Evolutionary conservation across 2,797 vertebrate genomes (phyloP).

Genomic region (Limnodromus scolopaceus): DNA sequence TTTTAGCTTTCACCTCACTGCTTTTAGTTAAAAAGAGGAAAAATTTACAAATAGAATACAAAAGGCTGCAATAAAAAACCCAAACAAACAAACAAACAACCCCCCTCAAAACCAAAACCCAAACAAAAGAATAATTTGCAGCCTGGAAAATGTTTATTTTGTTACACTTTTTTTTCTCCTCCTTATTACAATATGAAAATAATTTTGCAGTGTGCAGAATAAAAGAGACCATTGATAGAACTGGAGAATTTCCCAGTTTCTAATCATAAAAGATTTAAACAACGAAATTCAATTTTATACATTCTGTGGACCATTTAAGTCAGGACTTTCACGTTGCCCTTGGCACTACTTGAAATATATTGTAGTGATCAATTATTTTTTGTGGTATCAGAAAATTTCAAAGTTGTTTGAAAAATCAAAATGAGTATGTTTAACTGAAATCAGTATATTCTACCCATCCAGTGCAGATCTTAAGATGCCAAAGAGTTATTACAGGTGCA

Average conservation of each 20-base stretch:
- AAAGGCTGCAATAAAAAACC: not conserved
- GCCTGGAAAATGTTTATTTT: not conserved
- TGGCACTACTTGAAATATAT: not conserved
- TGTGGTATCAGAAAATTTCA: not conserved
- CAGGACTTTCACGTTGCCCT: not conserved
- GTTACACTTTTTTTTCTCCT: not conserved
- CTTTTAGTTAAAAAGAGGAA: conserved; percentile 40
- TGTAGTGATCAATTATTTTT: not conserved
- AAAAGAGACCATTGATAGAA: not conserved
- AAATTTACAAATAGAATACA: not conserved
- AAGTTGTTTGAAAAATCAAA: not conserved
- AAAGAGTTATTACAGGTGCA: not conserved
- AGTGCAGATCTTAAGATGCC: not conserved
- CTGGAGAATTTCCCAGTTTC: not conserved
- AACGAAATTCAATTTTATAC: not conserved
- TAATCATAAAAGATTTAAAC: not conserved
- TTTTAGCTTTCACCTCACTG: conserved; percentile 76
- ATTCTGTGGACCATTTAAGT: not conserved
- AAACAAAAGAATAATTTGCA: not conserved
- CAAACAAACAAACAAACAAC: not conserved
- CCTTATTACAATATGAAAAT: not conserved
- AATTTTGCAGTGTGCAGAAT: not conserved
- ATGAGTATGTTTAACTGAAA: not conserved
- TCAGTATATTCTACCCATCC: not conserved
- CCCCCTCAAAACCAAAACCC: no score